Evolutionary conservation across 92 coral and sea anemone genomes (phyloP), one percentile per base, ranked within the genome.

Genomic region (Epizoanthus ramosus): DNA sequence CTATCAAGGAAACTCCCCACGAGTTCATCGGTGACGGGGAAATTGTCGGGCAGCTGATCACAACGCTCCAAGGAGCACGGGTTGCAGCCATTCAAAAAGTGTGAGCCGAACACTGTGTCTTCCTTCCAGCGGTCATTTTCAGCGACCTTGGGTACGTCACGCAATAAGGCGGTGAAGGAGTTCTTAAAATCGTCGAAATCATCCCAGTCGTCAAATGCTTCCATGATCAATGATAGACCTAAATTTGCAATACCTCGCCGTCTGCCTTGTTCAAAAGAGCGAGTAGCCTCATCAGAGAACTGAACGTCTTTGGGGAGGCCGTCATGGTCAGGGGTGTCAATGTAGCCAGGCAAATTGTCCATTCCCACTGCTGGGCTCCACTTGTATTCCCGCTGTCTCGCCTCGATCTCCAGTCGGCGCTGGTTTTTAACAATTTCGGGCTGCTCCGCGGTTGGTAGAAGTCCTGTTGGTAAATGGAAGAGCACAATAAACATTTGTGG

Each of bases 51-150:
- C 24, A 92, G 60, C 54, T 77, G 83, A 3, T 69, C 74, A 58
- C 95, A 92, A 28, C 95, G 93, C 54, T 80, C 64, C 74, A 92
- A 71, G 39, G 87, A 73, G 19, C 84, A 87, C 31, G 95, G 95
- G 86, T 92, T 92, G 52, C 91, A 88, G 53, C 91, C 96, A 54
- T 92, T 92, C 57, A 92, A 82, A 71, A 87, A 90, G 52, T 88
- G 91, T 1, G 92, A 79, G 28, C 96, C 96, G 66, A 86, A 92
- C 79, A 88, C 88, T 35, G 84, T 52, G 73, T 92, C 96, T 54
- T 92, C 92, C 50, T 68, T 83, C 96, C 96, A 92, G 67, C 77
- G 84, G 31, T 90, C 87, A 23, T 68, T 28, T 73, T 85, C 82
- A 23, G 82, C 79, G 66, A 75, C 31, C 75, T 87, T 28, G 28